A percentile compares a stretch with the other conserved stretches of the same genome.
These are phyloP conservation scores for Apodemia hepburni DNA, from an alignment of 2,888 invertebrate species.

Conservation along the genomic window DNA sequence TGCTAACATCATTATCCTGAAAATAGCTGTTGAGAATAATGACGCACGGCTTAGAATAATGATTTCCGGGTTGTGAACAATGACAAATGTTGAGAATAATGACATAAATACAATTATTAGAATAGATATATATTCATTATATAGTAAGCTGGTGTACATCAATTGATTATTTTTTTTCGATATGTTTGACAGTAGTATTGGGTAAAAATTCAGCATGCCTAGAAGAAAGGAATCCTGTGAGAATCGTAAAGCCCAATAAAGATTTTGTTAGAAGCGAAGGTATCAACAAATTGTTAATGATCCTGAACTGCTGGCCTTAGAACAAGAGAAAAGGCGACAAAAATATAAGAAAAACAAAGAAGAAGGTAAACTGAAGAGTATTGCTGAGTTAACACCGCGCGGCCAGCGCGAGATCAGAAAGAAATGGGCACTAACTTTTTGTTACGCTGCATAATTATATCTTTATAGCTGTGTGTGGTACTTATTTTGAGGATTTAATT, in stretches of 20 bases:
- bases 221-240: conserved; percentile 16
- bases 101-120: too few species aligned
- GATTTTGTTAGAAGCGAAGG: conserved; percentile 22
- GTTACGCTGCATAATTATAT: too few species aligned
- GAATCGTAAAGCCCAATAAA: conserved; percentile 20
- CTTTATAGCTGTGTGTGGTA: too few species aligned
- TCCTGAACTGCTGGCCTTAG: conserved; percentile 23
- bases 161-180: conserved; percentile 7
- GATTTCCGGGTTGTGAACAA: conserved; percentile 20
- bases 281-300: conserved; percentile 23
- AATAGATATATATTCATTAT: too few species aligned
- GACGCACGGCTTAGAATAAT: conserved; percentile 19
- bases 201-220: conserved; percentile 4
- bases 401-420: conserved; percentile 21
- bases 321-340: conserved; percentile 25
- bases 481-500: too few species aligned
- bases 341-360: conserved; percentile 24
- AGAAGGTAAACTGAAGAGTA: conserved; percentile 21
- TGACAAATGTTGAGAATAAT: conserved; percentile 20
- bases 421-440: conserved; percentile 18
- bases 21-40: conserved; percentile 20
- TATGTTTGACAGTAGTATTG: conserved; percentile 16
- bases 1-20: conserved; percentile 23
- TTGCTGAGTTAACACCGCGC: conserved; percentile 20
- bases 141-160: too few species aligned